These are phyloP conservation scores for Thermophis baileyi DNA, from an alignment of 2,113 vertebrate genomes.

Conservation along the genomic window DNA sequence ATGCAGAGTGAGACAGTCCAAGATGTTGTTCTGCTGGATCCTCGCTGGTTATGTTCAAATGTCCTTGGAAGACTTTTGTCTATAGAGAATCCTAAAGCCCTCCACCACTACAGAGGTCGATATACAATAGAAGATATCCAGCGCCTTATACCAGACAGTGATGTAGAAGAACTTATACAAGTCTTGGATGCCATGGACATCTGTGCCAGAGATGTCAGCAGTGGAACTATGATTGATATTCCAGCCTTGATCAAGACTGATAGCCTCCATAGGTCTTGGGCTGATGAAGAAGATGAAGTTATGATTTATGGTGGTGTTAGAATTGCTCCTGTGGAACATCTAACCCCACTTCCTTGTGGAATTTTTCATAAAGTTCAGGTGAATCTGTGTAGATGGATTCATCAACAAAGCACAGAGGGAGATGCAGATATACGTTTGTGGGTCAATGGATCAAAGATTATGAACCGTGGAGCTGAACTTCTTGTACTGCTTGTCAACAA, in stretches of 20 bases:
- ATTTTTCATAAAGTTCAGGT: slow-evolving; percentile 98
- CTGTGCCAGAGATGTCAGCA: slow-evolving; percentile 87
- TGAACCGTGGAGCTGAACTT: slow-evolving; percentile 83
- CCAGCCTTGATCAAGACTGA: slow-evolving; percentile 95
- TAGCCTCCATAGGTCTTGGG: slow-evolving; percentile 91
- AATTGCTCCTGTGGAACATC: slow-evolving; percentile 91
- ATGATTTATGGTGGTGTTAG: slow-evolving; percentile 91
- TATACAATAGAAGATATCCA: slow-evolving; percentile 94
- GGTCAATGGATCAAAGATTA: slow-evolving; percentile 88
- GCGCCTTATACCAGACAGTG: slow-evolving; percentile 86
- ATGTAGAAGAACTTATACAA: slow-evolving; percentile 93
- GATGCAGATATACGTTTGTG: slow-evolving; percentile 89
- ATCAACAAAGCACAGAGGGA: slow-evolving; percentile 87
- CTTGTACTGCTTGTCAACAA: slow-evolving; percentile 94
- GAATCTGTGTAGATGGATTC: slow-evolving; percentile 94
- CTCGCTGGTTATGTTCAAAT: slow-evolving; percentile 90
- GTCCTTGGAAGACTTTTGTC: slow-evolving; percentile 89
- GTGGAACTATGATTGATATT: slow-evolving; percentile 92
- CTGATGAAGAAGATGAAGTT: slow-evolving; percentile 86
- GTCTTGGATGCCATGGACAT: slow-evolving; percentile 97
- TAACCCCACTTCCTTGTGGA: slow-evolving; percentile 92
- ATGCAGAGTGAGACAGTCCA: slow-evolving; percentile 98
- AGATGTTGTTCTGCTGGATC: slow-evolving; percentile 95
- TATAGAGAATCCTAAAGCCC: slow-evolving; percentile 90
- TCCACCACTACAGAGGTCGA: slow-evolving; percentile 96